Evolutionary conservation across 2,797 vertebrate species (phyloP), one percentile per base, ranked within the genome.

Genomic region (Phoebastria nigripes): DNA sequence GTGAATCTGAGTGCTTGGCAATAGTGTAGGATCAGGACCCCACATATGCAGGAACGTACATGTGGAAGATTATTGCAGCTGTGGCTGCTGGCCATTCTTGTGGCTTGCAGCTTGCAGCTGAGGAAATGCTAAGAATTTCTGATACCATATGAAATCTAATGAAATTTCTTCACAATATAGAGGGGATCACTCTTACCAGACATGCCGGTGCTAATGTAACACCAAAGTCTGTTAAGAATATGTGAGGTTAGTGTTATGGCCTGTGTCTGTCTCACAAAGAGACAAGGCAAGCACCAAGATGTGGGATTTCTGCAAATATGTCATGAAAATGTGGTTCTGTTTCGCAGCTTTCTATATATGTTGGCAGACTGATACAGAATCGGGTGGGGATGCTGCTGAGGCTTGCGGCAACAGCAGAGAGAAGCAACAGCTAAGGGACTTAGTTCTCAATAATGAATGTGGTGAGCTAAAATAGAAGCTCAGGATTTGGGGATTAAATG

Each of bases 181-280:
- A 58, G 16, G 29, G 8, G 12, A 29, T 72, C 42, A 15, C 6
- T 61, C 42, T 61, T 49, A 52, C 3, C 15, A 65, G 37, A 82
- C 6, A 3, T 28, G 10, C 29, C 0, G 0, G 28, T 63, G 31
- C 26, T 73, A 55, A 13, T 26, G 15, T 37, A 87, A 54, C 37
- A 46, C 7, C 25, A 31, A 56, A 59, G 8, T n/a, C 31, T 89
- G 41, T 58, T 83, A 77, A 39, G 44, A 59, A 28, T 63, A 73
- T 4, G 15, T 42, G 25, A 82, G 20, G 6, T 20, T 87, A 37
- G 8, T 29, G 3, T 61, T 76, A 49, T 6, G 16, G 35, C 17
- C 11, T 44, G 21, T 49, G 12, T 52, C 39, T 44, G 7, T n/a
- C 15, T 55, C 54, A 55, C 51, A 59, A 39, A 55, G 37, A 67